phyloP scores from a whole-genome alignment of 2,888 invertebrate genomes.

The Apocheima hispidaria region DNA sequence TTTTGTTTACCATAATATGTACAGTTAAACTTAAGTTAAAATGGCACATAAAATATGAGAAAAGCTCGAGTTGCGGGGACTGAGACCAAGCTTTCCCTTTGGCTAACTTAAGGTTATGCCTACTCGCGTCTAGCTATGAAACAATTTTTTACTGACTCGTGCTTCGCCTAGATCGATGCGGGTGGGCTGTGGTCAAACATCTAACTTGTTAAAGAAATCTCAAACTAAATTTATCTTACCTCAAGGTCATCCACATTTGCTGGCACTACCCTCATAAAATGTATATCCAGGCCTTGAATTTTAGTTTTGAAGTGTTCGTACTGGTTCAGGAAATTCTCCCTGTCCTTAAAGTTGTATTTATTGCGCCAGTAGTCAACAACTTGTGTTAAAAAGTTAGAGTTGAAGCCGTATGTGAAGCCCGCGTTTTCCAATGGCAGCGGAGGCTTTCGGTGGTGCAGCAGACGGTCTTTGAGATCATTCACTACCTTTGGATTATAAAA shows the following conservation, averaged over 20 bases:
- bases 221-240: conserved; percentile 52
- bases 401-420: conserved; percentile 94
- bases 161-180: no score
- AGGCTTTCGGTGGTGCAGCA: conserved; percentile 78
- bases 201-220: neutral
- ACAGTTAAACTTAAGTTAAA: no score
- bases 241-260: conserved; percentile 56
- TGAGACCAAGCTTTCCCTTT: no score
- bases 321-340: conserved; percentile 90
- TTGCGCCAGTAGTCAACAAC: conserved; percentile 93
- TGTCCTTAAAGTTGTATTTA: conserved; percentile 88
- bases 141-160: no score
- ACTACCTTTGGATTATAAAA: conserved; percentile 65
- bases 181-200: no score
- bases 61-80: no score
- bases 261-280: conserved; percentile 91
- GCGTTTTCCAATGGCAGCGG: conserved; percentile 88
- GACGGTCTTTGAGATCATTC: conserved; percentile 83
- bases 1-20: no score
- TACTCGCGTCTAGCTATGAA: no score
- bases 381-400: conserved; percentile 88
- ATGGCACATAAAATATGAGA: no score
- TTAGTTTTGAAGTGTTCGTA: conserved; percentile 91
- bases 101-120: no score
- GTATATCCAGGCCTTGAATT: conserved; percentile 90